Conservation (phyloP, 2,888 invertebrate species). For the Ophonus ardosiacus region DNA sequence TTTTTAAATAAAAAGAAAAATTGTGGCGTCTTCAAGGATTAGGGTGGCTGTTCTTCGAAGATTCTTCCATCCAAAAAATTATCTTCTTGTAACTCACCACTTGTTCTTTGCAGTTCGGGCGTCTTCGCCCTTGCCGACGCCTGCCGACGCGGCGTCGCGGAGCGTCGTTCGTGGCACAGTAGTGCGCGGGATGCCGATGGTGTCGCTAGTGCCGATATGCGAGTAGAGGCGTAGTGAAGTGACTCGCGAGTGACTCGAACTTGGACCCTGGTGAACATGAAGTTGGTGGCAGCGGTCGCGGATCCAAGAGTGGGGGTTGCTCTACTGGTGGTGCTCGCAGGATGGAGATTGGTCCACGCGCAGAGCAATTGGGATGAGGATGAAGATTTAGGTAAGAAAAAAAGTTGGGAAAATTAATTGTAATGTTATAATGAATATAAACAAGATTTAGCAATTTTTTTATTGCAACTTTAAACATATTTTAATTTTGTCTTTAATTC, state of each 20-base stretch:
- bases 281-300: background rate
- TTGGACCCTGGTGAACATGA: constrained; percentile 19
- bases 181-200: constrained; percentile 68
- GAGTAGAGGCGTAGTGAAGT: constrained; percentile 5
- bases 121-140: constrained; percentile 49
- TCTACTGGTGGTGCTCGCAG: constrained; percentile 35
- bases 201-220: background rate
- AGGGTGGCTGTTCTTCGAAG: too few relatives aligned
- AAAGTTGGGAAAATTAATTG: background rate
- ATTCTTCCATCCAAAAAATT: too few relatives aligned
- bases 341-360: constrained; percentile 19
- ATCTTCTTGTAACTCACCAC: too few relatives aligned
- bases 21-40: too few relatives aligned
- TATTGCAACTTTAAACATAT: background rate
- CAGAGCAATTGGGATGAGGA: constrained; percentile 60
- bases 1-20: too few relatives aligned
- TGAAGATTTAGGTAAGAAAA: constrained; percentile 47
- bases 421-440: background rate
- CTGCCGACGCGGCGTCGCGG: constrained; percentile 71
- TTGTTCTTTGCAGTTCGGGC: background rate
- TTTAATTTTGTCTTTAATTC: background rate
- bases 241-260: background rate
- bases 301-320: constrained; percentile 1
- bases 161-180: constrained; percentile 73
- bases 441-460: background rate